These are phyloP conservation scores for Percina caprodes DNA, from an alignment of 2,113 vertebrate genomes.

Conservation along the genomic window DNA sequence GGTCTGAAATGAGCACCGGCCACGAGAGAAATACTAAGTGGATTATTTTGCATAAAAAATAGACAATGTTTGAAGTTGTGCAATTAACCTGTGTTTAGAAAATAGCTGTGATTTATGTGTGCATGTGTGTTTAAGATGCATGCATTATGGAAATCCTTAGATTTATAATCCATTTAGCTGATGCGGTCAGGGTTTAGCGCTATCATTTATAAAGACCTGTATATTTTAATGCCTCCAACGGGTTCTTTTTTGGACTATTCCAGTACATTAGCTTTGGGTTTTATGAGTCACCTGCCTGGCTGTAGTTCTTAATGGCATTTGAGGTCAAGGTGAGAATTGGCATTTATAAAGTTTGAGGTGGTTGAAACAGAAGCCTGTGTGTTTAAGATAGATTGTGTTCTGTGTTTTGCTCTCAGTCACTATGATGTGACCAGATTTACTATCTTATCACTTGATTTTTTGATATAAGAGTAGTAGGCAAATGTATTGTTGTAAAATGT, in stretches of 20 bases:
- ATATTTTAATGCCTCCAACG: slow-evolving; percentile 92
- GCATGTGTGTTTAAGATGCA: slow-evolving; percentile 94
- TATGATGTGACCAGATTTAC: slow-evolving; percentile 43
- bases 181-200: slow-evolving; percentile 95
- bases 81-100: slow-evolving; percentile 99
- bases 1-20: slow-evolving; percentile 80
- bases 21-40: slow-evolving; percentile 94
- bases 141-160: slow-evolving; percentile 98
- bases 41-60: slow-evolving; percentile 99
- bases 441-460: slow-evolving; percentile 22
- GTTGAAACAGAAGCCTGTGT: slow-evolving; percentile 73
- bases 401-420: slow-evolving; percentile 47
- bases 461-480: slow-evolving; percentile 27
- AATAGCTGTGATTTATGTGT: slow-evolving; percentile 96
- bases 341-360: slow-evolving; percentile 89
- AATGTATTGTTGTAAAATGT: slow-evolving; percentile 24
- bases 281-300: slow-evolving; percentile 87
- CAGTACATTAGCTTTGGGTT: slow-evolving; percentile 91
- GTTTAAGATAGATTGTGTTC: slow-evolving; percentile 60
- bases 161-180: slow-evolving; percentile 99
- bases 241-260: slow-evolving; percentile 88
- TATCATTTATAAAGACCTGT: slow-evolving; percentile 96
- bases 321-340: slow-evolving; percentile 89
- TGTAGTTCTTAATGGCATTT: slow-evolving; percentile 77
- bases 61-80: slow-evolving; percentile 92